Evolutionary conservation across 2,888 invertebrate genomes (phyloP).

Genomic region (Cryptus armator): DNA sequence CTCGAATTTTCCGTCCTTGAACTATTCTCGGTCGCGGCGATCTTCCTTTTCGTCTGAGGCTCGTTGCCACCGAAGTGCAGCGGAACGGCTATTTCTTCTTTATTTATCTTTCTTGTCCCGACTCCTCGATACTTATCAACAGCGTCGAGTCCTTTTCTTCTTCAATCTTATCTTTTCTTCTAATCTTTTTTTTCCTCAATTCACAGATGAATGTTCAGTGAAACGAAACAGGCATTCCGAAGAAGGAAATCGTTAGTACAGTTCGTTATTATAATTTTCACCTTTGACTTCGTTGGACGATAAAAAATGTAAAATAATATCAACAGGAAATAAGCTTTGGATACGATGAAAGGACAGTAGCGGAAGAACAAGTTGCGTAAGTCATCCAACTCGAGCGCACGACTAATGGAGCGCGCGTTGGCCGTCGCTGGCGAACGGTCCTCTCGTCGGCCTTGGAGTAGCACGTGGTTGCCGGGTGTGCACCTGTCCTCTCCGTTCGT

Average conservation of each 20-base stretch:
- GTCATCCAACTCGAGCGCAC: constrained; percentile 34
- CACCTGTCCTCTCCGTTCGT: constrained; percentile 67
- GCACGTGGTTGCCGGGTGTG: constrained; percentile 79
- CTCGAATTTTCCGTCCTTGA: constrained; percentile 35
- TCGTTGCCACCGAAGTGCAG: neutral
- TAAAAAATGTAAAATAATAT: neutral
- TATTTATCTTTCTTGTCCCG: neutral
- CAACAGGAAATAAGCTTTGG: neutral
- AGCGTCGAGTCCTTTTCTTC: neutral
- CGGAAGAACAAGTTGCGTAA: constrained; percentile 44
- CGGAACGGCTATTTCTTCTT: neutral
- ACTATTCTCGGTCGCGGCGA: constrained; percentile 47
- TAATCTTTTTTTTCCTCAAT: too few relatives aligned
- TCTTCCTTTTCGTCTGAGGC: neutral
- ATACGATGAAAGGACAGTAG: neutral
- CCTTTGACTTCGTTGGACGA: neutral
- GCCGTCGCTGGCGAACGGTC: constrained; percentile 66
- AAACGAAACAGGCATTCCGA: neutral
- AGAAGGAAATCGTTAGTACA: neutral
- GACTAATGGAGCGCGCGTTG: constrained; percentile 36
- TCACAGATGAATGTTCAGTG: neutral
- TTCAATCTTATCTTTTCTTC: neutral
- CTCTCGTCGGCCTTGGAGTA: constrained; percentile 80
- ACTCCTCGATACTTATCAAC: neutral
- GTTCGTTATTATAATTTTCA: neutral